These are phyloP conservation scores for Peromyscus aztecus DNA, from an alignment of 2,797 vertebrate genomes.

Conservation along the genomic window DNA sequence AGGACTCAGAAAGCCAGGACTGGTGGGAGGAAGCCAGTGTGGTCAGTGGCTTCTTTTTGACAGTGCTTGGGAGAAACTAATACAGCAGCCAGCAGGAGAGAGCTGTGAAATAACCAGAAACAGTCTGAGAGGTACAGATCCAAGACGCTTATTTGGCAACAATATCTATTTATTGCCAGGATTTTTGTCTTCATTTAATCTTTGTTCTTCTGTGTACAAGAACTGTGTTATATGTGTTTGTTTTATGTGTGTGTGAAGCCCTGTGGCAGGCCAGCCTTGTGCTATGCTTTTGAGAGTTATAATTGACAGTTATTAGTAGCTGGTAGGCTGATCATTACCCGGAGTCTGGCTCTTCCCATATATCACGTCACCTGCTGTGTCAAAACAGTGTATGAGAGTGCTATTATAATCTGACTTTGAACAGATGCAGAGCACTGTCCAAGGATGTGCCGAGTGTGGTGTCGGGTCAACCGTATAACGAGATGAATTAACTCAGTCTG, in stretches of 20 bases:
- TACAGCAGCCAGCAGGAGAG: background rate
- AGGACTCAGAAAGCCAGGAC: background rate
- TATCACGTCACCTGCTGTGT: background rate
- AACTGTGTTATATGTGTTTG: background rate
- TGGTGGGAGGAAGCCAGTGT: background rate
- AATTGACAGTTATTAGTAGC: background rate
- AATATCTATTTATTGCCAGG: background rate
- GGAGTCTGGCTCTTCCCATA: background rate
- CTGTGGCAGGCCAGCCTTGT: background rate
- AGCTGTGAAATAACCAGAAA: background rate
- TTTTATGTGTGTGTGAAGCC: background rate
- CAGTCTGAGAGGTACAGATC: background rate
- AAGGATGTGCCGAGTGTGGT: background rate
- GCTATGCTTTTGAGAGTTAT: background rate
- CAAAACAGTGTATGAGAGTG: background rate
- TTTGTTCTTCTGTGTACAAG: background rate
- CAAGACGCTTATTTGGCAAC: conserved; percentile 20
- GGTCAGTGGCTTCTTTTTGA: conserved; percentile 53
- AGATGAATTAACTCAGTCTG: background rate
- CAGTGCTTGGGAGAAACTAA: background rate
- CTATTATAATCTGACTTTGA: conserved; percentile 35
- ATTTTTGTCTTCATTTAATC: conserved; percentile 12
- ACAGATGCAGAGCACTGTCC: background rate
- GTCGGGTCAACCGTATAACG: background rate
- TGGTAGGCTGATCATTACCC: conserved; percentile 29